These are phyloP conservation scores for Ornithoptera priamus DNA, from an alignment of 2,888 invertebrate species.

Conservation along the genomic window DNA sequence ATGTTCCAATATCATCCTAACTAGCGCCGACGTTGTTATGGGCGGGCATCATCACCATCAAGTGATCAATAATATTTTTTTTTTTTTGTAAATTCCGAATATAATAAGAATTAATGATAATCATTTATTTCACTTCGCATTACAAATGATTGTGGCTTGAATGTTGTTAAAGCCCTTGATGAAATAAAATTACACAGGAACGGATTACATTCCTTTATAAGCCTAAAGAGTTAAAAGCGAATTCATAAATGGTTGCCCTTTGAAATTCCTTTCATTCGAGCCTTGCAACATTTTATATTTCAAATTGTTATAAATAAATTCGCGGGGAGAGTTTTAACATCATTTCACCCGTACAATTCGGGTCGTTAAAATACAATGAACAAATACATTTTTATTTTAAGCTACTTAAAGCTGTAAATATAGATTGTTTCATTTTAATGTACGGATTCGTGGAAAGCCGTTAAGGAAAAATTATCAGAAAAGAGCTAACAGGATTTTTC, in stretches of 20 bases:
- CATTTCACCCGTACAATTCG: not conserved
- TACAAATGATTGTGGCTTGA: conserved; percentile 17
- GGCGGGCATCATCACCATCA: too few species aligned
- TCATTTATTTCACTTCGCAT: not conserved
- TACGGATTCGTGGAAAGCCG: too few species aligned
- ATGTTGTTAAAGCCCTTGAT: conserved; percentile 11
- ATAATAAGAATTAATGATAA: not conserved
- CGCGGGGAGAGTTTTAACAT: not conserved
- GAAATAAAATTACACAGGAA: conserved; percentile 14
- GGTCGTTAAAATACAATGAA: not conserved
- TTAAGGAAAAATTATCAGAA: too few species aligned
- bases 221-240: conserved; percentile 21
- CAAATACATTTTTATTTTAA: not conserved
- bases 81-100: too few species aligned
- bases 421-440: too few species aligned
- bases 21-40: too few species aligned
- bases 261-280: conserved; percentile 14
- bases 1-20: too few species aligned
- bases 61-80: too few species aligned
- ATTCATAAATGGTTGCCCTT: conserved; percentile 17
- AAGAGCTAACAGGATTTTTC: too few species aligned
- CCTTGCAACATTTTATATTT: conserved; percentile 5
- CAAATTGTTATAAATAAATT: conserved; percentile 15
- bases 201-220: conserved; percentile 23
- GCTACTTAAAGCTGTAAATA: not conserved